Conservation (phyloP, 2,113 vertebrate species). For the Pholis gunnellus region DNA sequence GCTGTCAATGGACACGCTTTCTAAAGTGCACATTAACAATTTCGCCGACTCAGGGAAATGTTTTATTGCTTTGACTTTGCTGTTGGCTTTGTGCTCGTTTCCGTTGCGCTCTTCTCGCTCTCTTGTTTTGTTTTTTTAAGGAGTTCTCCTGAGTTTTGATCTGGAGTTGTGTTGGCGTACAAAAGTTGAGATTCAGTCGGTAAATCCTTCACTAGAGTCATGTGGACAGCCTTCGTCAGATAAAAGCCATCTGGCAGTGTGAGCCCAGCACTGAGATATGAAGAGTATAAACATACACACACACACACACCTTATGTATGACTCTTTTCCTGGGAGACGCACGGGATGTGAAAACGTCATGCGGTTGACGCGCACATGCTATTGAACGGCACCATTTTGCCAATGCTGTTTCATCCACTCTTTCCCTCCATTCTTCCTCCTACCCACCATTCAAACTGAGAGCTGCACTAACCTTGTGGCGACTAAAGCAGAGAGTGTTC, state of each 20-base stretch:
- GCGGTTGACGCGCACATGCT: not conserved
- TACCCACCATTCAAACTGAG: not conserved
- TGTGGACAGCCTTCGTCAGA: slow-evolving; percentile 9
- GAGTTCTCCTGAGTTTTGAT: not conserved
- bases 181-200: not conserved
- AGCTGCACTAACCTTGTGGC: slow-evolving; percentile 14
- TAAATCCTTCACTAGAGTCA: not conserved
- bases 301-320: not conserved
- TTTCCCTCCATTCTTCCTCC: slow-evolving; percentile 2
- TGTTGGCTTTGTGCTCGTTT: not conserved
- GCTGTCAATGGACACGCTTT: slow-evolving; percentile 48
- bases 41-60: slow-evolving; percentile 5
- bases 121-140: not conserved
- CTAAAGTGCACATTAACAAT: slow-evolving; percentile 22
- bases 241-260: too few relatives aligned
- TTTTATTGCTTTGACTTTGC: slow-evolving; percentile 47
- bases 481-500: not conserved
- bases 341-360: not conserved
- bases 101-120: not conserved
- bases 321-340: not conserved
- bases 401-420: not conserved
- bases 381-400: not conserved
- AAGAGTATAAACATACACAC: too few relatives aligned
- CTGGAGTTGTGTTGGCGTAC: not conserved
- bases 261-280: too few relatives aligned